These are phyloP conservation scores for Serripes groenlandicus DNA, from an alignment of 2,888 invertebrate species.

Conservation along the genomic window DNA sequence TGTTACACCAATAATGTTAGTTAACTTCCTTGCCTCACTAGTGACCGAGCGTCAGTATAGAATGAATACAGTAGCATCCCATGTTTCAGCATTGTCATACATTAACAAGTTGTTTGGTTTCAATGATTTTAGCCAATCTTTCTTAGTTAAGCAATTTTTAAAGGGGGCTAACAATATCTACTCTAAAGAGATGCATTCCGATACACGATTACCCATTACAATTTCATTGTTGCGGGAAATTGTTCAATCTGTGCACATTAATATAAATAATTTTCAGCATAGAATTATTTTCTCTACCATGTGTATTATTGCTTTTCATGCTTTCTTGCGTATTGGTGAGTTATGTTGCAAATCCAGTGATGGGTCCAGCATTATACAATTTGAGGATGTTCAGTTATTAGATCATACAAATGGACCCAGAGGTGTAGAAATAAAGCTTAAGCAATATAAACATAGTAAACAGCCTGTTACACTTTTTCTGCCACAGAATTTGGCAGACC, in stretches of 20 bases:
- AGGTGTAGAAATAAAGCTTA: background rate
- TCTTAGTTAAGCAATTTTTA: slow-evolving; percentile 20
- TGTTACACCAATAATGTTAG: no score
- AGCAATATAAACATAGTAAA: background rate
- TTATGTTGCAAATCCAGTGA: background rate
- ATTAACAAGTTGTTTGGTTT: slow-evolving; percentile 17
- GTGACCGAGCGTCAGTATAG: background rate
- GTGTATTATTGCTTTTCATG: slow-evolving; percentile 17
- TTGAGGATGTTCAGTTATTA: background rate
- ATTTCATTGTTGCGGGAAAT: background rate
- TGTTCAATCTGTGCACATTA: background rate
- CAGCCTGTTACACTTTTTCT: background rate
- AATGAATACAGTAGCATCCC: background rate
- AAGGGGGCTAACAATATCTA: slow-evolving; percentile 18
- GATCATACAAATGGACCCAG: background rate
- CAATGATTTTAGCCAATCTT: slow-evolving; percentile 13
- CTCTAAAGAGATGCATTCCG: background rate
- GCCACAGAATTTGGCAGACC: background rate
- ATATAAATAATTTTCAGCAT: background rate
- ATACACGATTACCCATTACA: background rate
- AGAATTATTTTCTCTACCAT: slow-evolving; percentile 2
- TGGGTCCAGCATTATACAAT: background rate
- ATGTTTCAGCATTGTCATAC: slow-evolving; percentile 24
- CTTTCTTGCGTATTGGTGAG: slow-evolving; percentile 17
- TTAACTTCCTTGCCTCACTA: slow-evolving; percentile 14